Conservation (phyloP, 2,113 vertebrate genomes). For the Triplophysa tibetana region DNA sequence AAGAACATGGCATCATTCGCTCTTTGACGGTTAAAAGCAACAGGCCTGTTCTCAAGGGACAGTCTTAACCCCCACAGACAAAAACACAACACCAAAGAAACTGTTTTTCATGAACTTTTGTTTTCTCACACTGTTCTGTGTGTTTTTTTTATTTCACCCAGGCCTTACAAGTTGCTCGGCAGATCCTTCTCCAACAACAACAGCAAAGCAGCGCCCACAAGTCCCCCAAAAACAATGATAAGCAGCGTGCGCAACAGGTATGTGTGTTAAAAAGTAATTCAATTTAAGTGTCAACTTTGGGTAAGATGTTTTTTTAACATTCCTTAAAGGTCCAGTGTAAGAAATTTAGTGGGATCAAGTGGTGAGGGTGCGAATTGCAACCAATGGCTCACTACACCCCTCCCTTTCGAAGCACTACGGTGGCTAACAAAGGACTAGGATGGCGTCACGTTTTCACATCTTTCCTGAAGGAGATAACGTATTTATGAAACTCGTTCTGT, state of each 20-base stretch:
- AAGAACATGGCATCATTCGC: conserved; percentile 55
- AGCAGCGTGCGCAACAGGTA: conserved; percentile 91
- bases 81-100: conserved; percentile 21
- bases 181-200: conserved; percentile 89
- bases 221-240: conserved; percentile 91
- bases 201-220: conserved; percentile 82
- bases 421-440: no score
- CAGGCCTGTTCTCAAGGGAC: conserved; percentile 54
- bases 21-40: conserved; percentile 58
- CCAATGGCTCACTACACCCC: no score
- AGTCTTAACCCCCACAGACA: conserved; percentile 23
- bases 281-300: background rate
- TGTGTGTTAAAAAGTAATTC: conserved; percentile 3
- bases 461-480: no score
- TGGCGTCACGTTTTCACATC: no score
- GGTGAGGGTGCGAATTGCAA: no score
- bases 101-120: conserved; percentile 40
- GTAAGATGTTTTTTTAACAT: conserved; percentile 22
- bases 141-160: conserved; percentile 67
- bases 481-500: no score
- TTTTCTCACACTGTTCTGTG: conserved; percentile 27
- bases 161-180: conserved; percentile 94
- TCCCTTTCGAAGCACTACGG: no score
- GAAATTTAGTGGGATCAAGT: no score
- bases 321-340: background rate